These are phyloP conservation scores for Hydractinia symbiolongicarpus DNA, from an alignment of 30 jellyfish, hydroid and myxozoan species.

Conservation along the genomic window DNA sequence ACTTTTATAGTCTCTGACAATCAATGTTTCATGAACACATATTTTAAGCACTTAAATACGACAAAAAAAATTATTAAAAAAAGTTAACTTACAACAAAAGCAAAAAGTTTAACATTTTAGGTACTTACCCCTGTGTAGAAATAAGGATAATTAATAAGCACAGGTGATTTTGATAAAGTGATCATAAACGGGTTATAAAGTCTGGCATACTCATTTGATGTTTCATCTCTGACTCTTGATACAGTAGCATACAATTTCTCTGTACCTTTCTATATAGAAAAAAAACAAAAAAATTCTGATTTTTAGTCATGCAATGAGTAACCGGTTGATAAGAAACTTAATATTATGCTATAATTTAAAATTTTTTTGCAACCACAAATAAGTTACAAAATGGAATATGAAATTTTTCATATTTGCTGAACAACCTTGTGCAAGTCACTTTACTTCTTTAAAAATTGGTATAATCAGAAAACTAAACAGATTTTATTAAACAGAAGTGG, in stretches of 20 bases:
- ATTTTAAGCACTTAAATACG: background rate
- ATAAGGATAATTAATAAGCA: conserved; percentile 39
- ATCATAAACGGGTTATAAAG: conserved; percentile 55
- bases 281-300: background rate
- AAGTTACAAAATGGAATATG: background rate
- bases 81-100: background rate
- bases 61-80: background rate
- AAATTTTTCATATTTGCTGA: background rate
- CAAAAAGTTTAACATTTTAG: background rate
- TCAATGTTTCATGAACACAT: background rate
- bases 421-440: too few relatives aligned
- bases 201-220: conserved; percentile 50
- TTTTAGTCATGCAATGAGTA: background rate
- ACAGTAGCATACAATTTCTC: conserved; percentile 58
- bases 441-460: too few relatives aligned
- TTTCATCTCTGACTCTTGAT: conserved; percentile 38
- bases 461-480: too few relatives aligned
- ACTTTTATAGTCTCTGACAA: too few relatives aligned
- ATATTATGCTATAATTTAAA: background rate
- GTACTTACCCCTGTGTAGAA: conserved; percentile 49
- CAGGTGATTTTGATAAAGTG: conserved; percentile 54
- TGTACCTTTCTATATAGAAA: conserved; percentile 30
- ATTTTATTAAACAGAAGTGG: too few relatives aligned
- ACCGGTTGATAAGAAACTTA: background rate
- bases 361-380: background rate